phyloP scores from a whole-genome alignment of 2,888 invertebrate species.

The Xanthia togata region DNA sequence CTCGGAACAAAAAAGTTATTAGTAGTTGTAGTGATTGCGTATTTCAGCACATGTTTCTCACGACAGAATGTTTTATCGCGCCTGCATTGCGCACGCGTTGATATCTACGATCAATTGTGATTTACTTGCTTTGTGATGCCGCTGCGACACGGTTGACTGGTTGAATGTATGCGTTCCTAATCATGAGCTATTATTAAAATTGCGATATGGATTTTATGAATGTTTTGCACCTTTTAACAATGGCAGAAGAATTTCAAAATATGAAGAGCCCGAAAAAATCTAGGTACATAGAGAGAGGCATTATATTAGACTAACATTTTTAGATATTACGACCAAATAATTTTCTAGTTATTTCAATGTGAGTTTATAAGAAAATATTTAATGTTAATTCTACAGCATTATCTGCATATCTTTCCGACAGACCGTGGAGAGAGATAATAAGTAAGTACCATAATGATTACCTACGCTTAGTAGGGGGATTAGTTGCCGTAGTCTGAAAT shows the following conservation, averaged over 20 bases:
- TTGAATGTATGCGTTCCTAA: neutral
- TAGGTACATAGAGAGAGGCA: neutral
- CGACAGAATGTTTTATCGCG: conserved; percentile 41
- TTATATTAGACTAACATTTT: neutral
- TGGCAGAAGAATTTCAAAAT: neutral
- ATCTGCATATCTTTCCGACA: conserved; percentile 16
- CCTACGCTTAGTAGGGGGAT: conserved; percentile 22
- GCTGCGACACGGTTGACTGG: conserved; percentile 16
- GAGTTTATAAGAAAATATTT: neutral
- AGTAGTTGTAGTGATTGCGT: conserved; percentile 42
- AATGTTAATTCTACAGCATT: conserved; percentile 15
- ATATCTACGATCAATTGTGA: conserved; percentile 48
- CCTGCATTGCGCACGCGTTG: conserved; percentile 32
- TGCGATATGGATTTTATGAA: neutral
- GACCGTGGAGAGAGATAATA: conserved; percentile 24
- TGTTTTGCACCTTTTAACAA: neutral
- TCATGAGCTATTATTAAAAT: conserved; percentile 5
- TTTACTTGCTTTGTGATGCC: conserved; percentile 40
- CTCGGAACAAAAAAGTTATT: conserved; percentile 46
- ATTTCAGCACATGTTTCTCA: conserved; percentile 47
- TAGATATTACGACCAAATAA: neutral
- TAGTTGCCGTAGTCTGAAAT: conserved; percentile 34
- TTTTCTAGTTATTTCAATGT: neutral
- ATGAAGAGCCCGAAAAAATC: neutral
- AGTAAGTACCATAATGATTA: conserved; percentile 22